Evolutionary conservation across 2,797 vertebrate species (phyloP), one percentile per base, ranked within the genome.

Genomic region (Prionace glauca): DNA sequence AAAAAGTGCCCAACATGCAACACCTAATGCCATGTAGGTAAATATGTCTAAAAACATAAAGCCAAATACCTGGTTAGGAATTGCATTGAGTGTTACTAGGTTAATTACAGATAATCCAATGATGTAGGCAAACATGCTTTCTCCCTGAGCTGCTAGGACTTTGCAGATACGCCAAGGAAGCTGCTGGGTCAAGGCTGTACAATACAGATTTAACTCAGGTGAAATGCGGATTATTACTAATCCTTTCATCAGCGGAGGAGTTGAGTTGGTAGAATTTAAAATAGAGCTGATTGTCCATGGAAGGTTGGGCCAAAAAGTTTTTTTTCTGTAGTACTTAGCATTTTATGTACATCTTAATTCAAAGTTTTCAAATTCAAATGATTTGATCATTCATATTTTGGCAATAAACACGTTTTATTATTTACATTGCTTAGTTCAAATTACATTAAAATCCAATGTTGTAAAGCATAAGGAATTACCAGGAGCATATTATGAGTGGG

Each of bases 91-190:
- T 8, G 0, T 92, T 92, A 69, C 20, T 69, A 12, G 90, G 65
- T 69, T 92, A 92, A 92, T 10, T 69, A 67, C 65, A 92, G 90
- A 92, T 92, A 92, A 92, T 92, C 88, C 90, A 92, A 11, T 92
- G 90, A 65, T 92, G 90, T 41, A 22, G 9, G 65, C 45, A 69
- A 69, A 41, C n/a, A 69, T 69, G 62, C 18, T 41, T 84, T 92
- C 62, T 92, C 56, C 60, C 29, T 90, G 29, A 56, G 41, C 56
- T 91, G 56, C 56, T 91, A 4, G 88, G 45, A 65, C 88, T 60
- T 36, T 91, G 88, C 16, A 91, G 67, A 67, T 36, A 8, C 67
- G 32, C 18, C 32, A 91, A 36, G 60, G 88, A n/a, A 91, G 7
- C 14, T 20, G 14, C n/a, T n/a, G 1, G 32, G 88, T 91, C 62